Evolutionary conservation across 2,888 invertebrate genomes (phyloP).

Genomic region (Cataglyphis albicans): DNA sequence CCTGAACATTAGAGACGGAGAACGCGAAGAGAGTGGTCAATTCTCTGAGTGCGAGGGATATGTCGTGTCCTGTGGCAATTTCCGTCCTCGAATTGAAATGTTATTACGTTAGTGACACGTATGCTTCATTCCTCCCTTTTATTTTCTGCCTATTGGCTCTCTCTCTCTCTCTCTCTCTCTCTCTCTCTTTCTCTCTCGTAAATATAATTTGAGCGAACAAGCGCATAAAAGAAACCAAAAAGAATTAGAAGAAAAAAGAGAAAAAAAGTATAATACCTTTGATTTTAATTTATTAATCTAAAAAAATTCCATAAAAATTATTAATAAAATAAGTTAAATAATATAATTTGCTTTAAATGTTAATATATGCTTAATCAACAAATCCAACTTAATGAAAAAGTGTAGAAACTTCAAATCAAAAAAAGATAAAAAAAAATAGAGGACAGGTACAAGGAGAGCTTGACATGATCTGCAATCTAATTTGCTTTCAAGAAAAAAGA

Average conservation of each 20-base stretch:
- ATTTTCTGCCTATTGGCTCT: slow-evolving; percentile 65
- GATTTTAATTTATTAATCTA: slow-evolving; percentile 16
- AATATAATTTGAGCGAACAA: slow-evolving; percentile 67
- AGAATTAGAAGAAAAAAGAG: slow-evolving; percentile 30
- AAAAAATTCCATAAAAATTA: background rate
- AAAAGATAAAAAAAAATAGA: background rate
- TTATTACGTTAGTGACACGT: slow-evolving; percentile 84
- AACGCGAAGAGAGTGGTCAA: slow-evolving; percentile 66
- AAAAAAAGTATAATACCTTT: background rate
- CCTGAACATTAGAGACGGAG: slow-evolving; percentile 42
- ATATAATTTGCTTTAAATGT: background rate
- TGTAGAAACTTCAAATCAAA: slow-evolving; percentile 31
- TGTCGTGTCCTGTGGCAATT: slow-evolving; percentile 81
- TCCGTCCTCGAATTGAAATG: slow-evolving; percentile 85
- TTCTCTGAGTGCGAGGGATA: slow-evolving; percentile 70
- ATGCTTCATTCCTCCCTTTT: slow-evolving; percentile 58
- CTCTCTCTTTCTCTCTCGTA: slow-evolving; percentile 50
- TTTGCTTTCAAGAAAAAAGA: slow-evolving; percentile 36
- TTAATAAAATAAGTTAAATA: background rate
- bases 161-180: slow-evolving; percentile 44
- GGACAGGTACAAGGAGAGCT: slow-evolving; percentile 11
- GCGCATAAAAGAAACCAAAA: slow-evolving; percentile 38
- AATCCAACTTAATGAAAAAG: background rate
- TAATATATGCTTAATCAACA: background rate
- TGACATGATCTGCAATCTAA: slow-evolving; percentile 53